A percentile compares a stretch with the other conserved stretches of the same genome.
Evolutionary conservation across 37 sponge, comb jelly and placozoan species (phyloP).

Genomic region (Spongia lamella): DNA sequence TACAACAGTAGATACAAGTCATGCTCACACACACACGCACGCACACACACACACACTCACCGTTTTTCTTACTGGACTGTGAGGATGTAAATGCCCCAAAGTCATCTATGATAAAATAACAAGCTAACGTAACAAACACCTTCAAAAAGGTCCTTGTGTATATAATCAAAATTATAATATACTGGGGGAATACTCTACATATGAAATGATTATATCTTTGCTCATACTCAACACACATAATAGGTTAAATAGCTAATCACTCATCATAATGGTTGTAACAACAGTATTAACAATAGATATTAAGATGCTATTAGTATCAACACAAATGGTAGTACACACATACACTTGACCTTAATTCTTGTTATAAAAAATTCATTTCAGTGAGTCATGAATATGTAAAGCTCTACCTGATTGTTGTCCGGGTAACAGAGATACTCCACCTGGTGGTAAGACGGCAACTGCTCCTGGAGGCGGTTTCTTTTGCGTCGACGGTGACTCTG

Average conservation of each 20-base stretch:
- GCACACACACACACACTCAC: background rate
- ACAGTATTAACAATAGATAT: too few species aligned
- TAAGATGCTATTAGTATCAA: too few species aligned
- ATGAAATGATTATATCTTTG: too few species aligned
- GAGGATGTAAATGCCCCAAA: conserved; percentile 61
- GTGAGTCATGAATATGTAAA: too few species aligned
- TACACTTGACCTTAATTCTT: too few species aligned
- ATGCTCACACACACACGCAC: background rate
- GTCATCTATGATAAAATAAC: conserved; percentile 18
- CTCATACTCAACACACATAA: too few species aligned
- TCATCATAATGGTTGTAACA: too few species aligned
- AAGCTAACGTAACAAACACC: background rate
- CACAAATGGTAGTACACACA: too few species aligned
- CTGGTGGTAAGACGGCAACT: conserved; percentile 31
- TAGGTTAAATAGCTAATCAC: too few species aligned
- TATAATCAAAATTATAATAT: background rate
- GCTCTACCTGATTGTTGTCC: conserved; percentile 4
- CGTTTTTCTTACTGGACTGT: background rate
- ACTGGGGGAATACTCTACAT: background rate
- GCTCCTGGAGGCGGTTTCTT: conserved; percentile 19
- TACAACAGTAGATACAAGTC: background rate
- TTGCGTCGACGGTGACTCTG: background rate
- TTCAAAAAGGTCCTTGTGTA: background rate
- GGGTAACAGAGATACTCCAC: background rate
- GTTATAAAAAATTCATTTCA: too few species aligned